Base-by-base conservation (phyloP, 2,113 vertebrate species). In the Columbina picui region DNA sequence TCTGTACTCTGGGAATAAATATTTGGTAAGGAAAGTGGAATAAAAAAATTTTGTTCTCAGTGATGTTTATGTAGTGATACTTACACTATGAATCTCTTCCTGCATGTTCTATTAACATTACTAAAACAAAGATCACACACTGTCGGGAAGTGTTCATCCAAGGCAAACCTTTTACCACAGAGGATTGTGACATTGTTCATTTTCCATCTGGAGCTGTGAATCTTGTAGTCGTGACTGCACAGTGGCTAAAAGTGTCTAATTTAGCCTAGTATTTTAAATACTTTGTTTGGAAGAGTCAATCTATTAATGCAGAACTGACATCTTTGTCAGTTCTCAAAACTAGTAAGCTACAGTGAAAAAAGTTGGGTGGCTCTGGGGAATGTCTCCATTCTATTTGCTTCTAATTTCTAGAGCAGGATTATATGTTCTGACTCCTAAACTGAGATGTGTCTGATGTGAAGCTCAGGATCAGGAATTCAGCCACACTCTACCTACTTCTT, bases 21-120 rank as follows among this genome's bases (percentile, higher is more conserved):
- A 69, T 7, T 27, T 49, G 4, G 0, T 19, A 34, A 19, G 27
- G 12, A 63, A 70, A 71, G 4, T 12, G 4, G 9, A 1, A 14
- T 0, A 3, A 1, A 47, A 22, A 34, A 5, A 4, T 2, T 4
- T 26, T 39, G 1, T 16, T 77, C 14, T 75, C 34, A 74, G 45
- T 6, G 7, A 38, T 15, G 1, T 41, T 78, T 74, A 15, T 74
- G 15, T 6, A 47, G 45, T 17, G 4, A 49, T 25, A 26, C 2
- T 41, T 59, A 16, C 14, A 6, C 38, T 60, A 38, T 20, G 18
- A 59, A 2, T 13, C 3, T 12, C 18, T 45, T 75, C 70, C 17
- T 55, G 25, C 17, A 27, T 7, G 2, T 26, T 87, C 38, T 41
- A 7, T 47, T 70, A 49, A 52, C 6, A 30, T 56, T 60, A 21